Conservation (phyloP, 2,888 invertebrate species). For the Archips crataeganus region DNA sequence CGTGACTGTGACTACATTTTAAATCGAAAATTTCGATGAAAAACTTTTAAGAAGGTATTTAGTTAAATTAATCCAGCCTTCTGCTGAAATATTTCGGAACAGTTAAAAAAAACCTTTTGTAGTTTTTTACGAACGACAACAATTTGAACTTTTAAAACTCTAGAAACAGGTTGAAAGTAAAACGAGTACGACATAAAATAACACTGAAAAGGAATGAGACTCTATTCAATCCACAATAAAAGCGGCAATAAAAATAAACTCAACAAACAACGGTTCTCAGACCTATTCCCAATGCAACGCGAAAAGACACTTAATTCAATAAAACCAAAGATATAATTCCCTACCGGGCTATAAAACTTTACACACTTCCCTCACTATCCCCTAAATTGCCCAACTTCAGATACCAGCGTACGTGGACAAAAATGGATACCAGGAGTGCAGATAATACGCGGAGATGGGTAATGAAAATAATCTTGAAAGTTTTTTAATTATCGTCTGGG, state of each 20-base stretch:
- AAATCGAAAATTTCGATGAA: too few relatives aligned
- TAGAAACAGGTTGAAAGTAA: neutral
- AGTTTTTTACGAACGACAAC: neutral
- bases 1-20: too few relatives aligned
- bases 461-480: constrained; percentile 61
- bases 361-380: constrained; percentile 46
- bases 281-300: constrained; percentile 15
- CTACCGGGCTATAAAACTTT: constrained; percentile 33
- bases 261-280: constrained; percentile 18
- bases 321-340: constrained; percentile 41
- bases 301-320: constrained; percentile 43
- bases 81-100: too few relatives aligned
- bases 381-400: constrained; percentile 51
- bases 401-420: constrained; percentile 12
- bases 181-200: constrained; percentile 3
- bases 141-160: neutral
- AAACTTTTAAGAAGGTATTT: too few relatives aligned
- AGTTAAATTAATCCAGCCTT: too few relatives aligned
- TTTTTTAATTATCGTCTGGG: constrained; percentile 65
- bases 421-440: constrained; percentile 21
- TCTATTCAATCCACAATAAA: constrained; percentile 17
- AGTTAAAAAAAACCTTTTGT: neutral
- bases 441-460: constrained; percentile 46
- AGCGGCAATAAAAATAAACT: constrained; percentile 17
- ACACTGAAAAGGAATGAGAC: constrained; percentile 2